phyloP scores from a whole-genome alignment of 2,797 vertebrate genomes.

The Crax fasciolata region DNA sequence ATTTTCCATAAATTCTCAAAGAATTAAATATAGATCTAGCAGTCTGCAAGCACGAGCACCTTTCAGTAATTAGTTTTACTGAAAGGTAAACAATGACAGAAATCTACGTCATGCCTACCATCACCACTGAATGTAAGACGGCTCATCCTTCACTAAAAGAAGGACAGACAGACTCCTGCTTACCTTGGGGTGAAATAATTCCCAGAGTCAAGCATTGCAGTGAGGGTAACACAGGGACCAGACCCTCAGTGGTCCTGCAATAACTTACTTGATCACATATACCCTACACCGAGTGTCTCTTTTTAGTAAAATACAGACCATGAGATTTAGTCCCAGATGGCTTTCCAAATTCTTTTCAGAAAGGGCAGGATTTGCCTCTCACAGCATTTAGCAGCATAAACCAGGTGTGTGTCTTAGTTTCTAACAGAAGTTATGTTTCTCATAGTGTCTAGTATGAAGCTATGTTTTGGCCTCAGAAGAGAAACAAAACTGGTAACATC shows the following conservation, averaged over 20 bases:
- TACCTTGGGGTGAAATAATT: not conserved
- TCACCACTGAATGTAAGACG: not conserved
- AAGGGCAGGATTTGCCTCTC: not conserved
- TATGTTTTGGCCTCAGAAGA: too few relatives aligned
- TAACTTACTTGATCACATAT: not conserved
- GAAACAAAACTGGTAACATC: too few relatives aligned
- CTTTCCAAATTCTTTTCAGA: not conserved
- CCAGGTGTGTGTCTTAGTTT: too few relatives aligned
- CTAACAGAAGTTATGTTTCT: too few relatives aligned
- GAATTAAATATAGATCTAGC: not conserved
- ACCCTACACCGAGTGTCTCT: not conserved
- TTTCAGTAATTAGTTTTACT: too few relatives aligned
- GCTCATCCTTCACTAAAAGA: not conserved
- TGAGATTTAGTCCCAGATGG: not conserved
- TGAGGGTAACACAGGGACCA: rapidly evolving
- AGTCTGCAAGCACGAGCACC: not conserved
- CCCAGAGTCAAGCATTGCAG: not conserved
- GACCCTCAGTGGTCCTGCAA: not conserved
- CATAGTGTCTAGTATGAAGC: too few relatives aligned
- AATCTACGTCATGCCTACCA: not conserved
- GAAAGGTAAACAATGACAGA: not conserved
- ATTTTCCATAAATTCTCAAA: not conserved
- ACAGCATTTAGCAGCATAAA: not conserved
- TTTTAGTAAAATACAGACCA: not conserved
- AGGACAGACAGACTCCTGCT: not conserved